Percentiles rank a stretch among this genome's conserved stretches.
phyloP scores from a whole-genome alignment of 2,888 invertebrate species.

The Priocnemis perturbator region DNA sequence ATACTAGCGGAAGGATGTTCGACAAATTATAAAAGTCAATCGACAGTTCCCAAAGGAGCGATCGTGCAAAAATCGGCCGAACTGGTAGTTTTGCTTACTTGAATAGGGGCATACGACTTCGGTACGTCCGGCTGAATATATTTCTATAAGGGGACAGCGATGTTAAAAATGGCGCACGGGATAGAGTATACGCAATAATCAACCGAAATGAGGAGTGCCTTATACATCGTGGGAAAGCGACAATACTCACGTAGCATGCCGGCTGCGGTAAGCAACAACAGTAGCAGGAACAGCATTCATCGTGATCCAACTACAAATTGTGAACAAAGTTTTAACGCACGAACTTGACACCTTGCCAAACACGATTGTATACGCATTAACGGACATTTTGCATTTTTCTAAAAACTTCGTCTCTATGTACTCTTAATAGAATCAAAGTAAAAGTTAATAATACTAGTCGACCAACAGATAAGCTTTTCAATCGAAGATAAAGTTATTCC shows the following conservation, averaged over 20 bases:
- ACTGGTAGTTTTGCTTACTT: constrained; percentile 34
- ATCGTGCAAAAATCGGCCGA: too few species aligned
- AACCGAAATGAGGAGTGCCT: background rate
- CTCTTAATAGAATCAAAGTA: too few species aligned
- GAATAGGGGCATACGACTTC: constrained; percentile 76
- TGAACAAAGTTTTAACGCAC: background rate
- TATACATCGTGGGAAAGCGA: too few species aligned
- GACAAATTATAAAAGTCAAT: background rate
- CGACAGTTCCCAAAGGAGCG: background rate
- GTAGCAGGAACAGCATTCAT: constrained; percentile 66
- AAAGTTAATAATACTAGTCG: too few species aligned
- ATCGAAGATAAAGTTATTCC: too few species aligned
- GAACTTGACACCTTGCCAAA: background rate
- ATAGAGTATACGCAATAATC: background rate
- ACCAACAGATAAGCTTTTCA: too few species aligned
- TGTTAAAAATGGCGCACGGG: background rate
- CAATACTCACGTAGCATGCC: constrained; percentile 55
- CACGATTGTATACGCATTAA: too few species aligned
- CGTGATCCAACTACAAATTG: constrained; percentile 62
- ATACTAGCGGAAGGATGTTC: constrained; percentile 48
- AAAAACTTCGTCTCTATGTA: too few species aligned
- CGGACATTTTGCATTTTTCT: background rate
- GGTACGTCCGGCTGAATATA: constrained; percentile 67
- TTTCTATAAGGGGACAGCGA: constrained; percentile 52
- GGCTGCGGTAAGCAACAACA: constrained; percentile 63